phyloP scores from a whole-genome alignment of 2,113 vertebrate species.

The Heloderma charlesbogerti region DNA sequence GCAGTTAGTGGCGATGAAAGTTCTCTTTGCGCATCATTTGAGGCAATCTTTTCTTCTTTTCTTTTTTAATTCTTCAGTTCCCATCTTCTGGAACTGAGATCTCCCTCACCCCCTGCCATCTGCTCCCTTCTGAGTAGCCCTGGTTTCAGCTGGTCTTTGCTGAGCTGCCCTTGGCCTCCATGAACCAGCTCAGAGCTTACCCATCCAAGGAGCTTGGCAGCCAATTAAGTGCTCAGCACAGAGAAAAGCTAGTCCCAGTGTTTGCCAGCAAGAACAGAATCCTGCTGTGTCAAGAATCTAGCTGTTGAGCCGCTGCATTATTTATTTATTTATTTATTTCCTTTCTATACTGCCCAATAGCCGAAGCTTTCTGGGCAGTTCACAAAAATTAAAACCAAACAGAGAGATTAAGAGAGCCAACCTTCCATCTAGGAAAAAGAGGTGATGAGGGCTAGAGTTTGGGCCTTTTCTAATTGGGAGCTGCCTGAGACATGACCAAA shows the following conservation, averaged over 20 bases:
- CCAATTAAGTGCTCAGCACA: not conserved
- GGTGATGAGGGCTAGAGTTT: not conserved
- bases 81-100: not conserved
- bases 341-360: no score
- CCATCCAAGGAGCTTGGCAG: not conserved
- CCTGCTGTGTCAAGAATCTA: not conserved
- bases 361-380: no score
- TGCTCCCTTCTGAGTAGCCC: not conserved
- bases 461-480: not conserved
- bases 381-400: no score
- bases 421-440: not conserved
- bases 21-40: not conserved
- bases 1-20: not conserved
- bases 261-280: not conserved
- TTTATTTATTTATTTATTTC: no score
- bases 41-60: not conserved
- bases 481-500: no score
- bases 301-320: not conserved
- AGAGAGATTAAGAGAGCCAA: not conserved
- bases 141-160: not conserved
- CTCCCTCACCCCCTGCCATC: not conserved
- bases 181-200: not conserved
- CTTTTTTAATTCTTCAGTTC: not conserved
- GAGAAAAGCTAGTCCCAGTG: not conserved
- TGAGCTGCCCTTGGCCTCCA: not conserved